Base-by-base conservation (phyloP, 2,113 vertebrate genomes). In the Eolophus roseicapilla region DNA sequence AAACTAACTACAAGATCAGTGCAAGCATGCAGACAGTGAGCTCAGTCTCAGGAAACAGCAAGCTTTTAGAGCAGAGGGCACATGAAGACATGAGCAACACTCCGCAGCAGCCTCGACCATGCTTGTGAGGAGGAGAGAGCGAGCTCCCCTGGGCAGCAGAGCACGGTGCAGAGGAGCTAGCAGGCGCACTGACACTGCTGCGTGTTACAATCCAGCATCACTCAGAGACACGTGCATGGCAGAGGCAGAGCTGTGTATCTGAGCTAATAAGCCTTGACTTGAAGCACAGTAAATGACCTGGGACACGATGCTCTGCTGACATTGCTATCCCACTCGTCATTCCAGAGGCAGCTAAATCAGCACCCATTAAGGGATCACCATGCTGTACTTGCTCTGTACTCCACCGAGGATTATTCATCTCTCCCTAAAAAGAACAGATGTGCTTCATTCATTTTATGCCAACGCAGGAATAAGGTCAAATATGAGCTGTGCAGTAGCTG, bases 151-250 rank as follows among this genome's bases (percentile, higher is more conserved):
- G 3, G 4, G 17, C 17, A 84, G 78, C 59, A 49, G 19, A 49
- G 46, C 31, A 7, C 0, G 23, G 46, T 39, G 10, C 3, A 59
- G 60, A 81, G n/a, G 13, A 88, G 68, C 4, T 10, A 21, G 52
- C n/a, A 47, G 41, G 68, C 2, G 0, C 4, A 0, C 13, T 13
- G 6, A 24, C 82, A 86, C 24, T 3, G 0, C 79, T 14, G 46
- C 1, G 0, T 2, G 0, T 23, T n/a, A 35, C 76, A 70, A 5
- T 4, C 49, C 80, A 92, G 68, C 79, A 43, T 24, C 1, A 1
- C 64, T 43, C 76, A n/a, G 62, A 76, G 33, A 82, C 49, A n/a
- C 0, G 0, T 1, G 35, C n/a, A 49, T 0, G 2, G 62, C 81
- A 85, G 27, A 79, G 29, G 71, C 46, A 90, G 46, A 93, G 60